phyloP scores from a whole-genome alignment of 1,140 invertebrate genomes.

The Druon quercuslanigerum region DNA sequence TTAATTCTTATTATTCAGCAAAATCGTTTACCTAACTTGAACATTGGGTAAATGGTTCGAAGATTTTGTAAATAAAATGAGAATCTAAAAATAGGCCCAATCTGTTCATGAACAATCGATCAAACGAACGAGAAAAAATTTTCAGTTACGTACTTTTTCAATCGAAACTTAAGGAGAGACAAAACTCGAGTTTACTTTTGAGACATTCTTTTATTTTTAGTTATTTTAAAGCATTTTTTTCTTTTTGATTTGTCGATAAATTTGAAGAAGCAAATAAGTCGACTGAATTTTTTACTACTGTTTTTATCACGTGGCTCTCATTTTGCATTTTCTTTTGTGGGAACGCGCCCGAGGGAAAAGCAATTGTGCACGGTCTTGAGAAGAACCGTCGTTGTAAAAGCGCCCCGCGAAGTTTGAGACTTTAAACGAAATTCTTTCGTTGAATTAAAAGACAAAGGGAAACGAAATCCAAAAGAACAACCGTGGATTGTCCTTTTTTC shows the following conservation, averaged over 20 bases:
- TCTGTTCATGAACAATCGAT: too few relatives aligned
- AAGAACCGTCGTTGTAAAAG: slow-evolving; percentile 3
- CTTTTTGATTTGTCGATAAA: not conserved
- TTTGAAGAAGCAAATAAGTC: not conserved
- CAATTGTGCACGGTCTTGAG: not conserved
- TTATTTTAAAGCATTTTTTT: too few relatives aligned
- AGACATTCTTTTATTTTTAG: too few relatives aligned
- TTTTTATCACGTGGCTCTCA: not conserved
- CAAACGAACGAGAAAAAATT: too few relatives aligned
- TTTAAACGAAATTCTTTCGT: slow-evolving; percentile 19
- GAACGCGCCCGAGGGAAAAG: not conserved
- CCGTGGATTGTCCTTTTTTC: not conserved
- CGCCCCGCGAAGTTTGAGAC: slow-evolving; percentile 5
- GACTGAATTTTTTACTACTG: not conserved
- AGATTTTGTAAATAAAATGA: too few relatives aligned
- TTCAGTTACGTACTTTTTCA: too few relatives aligned
- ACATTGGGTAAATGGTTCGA: too few relatives aligned
- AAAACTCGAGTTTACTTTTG: too few relatives aligned
- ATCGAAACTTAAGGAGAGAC: too few relatives aligned
- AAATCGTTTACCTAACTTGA: too few relatives aligned
- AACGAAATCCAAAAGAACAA: not conserved
- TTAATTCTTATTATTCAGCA: too few relatives aligned
- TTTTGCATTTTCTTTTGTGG: slow-evolving; percentile 20
- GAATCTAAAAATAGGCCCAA: too few relatives aligned
- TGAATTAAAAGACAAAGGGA: slow-evolving; percentile 23